Conservation (phyloP, 2,113 vertebrate species). For the Callipepla californica region DNA sequence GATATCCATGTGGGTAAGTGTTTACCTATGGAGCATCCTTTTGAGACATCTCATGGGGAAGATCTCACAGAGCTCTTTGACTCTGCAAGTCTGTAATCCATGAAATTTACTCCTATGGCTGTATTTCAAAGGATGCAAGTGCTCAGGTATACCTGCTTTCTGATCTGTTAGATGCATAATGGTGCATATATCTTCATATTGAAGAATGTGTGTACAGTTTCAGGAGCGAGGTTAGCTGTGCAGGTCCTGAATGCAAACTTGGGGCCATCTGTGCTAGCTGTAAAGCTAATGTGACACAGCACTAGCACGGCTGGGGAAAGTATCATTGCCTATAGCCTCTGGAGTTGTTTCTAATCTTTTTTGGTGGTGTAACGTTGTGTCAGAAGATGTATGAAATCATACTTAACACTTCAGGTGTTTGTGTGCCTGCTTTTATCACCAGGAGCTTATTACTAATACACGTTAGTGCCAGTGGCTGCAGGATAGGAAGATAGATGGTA, state of each 20-base stretch:
- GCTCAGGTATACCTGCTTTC: background rate
- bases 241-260: background rate
- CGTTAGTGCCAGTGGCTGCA: background rate
- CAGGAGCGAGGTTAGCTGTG: background rate
- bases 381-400: background rate
- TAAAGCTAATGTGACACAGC: background rate
- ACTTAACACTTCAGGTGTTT: background rate
- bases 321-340: background rate
- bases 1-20: background rate
- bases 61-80: too few relatives aligned
- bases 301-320: background rate
- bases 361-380: background rate
- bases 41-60: background rate
- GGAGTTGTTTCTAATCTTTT: background rate
- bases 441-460: background rate
- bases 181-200: background rate
- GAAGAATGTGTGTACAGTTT: background rate
- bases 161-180: background rate
- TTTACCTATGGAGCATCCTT: background rate
- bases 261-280: background rate
- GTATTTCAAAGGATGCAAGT: background rate
- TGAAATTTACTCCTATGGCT: background rate
- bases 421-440: background rate
- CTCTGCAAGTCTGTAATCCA: background rate
- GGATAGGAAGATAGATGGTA: background rate